phyloP scores from a whole-genome alignment of 2,888 invertebrate species.

The Lasiommata megera region DNA sequence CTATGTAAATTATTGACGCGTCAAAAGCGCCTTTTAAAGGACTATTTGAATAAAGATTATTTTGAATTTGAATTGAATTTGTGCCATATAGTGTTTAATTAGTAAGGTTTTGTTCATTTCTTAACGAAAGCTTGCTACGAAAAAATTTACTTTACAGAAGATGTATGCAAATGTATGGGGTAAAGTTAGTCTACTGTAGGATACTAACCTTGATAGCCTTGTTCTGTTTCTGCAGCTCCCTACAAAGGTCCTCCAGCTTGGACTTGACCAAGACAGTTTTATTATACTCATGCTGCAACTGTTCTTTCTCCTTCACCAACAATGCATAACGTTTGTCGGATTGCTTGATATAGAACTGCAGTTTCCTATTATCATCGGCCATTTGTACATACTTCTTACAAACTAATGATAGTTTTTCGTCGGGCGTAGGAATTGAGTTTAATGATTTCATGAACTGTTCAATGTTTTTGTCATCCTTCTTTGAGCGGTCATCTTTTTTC shows the following conservation, averaged over 20 bases:
- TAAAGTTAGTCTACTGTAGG: neutral
- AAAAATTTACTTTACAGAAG: too few relatives aligned
- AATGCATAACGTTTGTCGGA: constrained; percentile 82
- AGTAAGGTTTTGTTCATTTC: too few relatives aligned
- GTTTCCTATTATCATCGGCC: constrained; percentile 86
- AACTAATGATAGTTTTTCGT: constrained; percentile 86
- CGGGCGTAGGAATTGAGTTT: constrained; percentile 78
- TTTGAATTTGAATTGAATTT: too few relatives aligned
- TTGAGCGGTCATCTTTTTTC: constrained; percentile 65
- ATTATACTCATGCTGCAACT: constrained; percentile 90
- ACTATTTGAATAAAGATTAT: too few relatives aligned
- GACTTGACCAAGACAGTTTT: constrained; percentile 91
- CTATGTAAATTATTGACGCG: too few relatives aligned
- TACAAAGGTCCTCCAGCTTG: constrained; percentile 93
- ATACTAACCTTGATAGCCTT: constrained; percentile 90
- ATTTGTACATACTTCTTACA: constrained; percentile 89
- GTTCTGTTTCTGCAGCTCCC: constrained; percentile 96
- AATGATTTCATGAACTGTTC: constrained; percentile 85
- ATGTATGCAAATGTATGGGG: too few relatives aligned
- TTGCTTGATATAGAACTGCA: constrained; percentile 80
- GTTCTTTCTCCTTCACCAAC: constrained; percentile 89
- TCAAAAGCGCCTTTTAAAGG: too few relatives aligned
- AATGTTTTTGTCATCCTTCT: constrained; percentile 82
- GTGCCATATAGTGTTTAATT: too few relatives aligned
- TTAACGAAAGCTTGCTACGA: too few relatives aligned